Conservation (phyloP, 2,888 invertebrate genomes). For the Sepiola atlantica region DNA sequence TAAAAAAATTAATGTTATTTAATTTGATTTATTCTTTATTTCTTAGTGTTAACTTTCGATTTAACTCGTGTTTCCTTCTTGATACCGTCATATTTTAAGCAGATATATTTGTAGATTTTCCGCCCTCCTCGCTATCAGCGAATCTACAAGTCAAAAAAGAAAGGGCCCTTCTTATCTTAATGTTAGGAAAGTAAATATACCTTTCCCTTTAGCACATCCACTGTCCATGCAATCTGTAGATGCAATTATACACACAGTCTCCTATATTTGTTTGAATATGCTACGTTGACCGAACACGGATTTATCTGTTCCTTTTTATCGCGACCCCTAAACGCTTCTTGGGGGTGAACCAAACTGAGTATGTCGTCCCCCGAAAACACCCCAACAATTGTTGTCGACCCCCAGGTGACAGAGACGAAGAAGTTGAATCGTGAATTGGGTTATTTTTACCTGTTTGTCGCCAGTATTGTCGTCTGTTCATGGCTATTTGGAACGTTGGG, state of each 20-base stretch:
- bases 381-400: background rate
- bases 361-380: background rate
- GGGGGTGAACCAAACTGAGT: background rate
- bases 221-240: background rate
- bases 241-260: background rate
- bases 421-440: constrained; percentile 34
- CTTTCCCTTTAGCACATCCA: background rate
- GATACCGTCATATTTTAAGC: background rate
- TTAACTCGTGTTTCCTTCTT: background rate
- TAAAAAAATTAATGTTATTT: background rate
- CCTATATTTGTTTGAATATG: background rate
- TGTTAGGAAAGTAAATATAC: background rate
- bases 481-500: constrained; percentile 69
- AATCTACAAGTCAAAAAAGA: background rate
- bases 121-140: background rate
- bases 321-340: background rate
- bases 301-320: background rate
- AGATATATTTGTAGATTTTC: background rate
- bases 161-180: too few species aligned
- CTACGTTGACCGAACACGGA: background rate
- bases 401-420: constrained; percentile 10
- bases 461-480: constrained; percentile 62
- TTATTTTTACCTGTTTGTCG: constrained; percentile 68
- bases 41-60: background rate
- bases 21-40: background rate